Conservation (phyloP, 1,140 invertebrate species). For the Spodoptera frugiperda region DNA sequence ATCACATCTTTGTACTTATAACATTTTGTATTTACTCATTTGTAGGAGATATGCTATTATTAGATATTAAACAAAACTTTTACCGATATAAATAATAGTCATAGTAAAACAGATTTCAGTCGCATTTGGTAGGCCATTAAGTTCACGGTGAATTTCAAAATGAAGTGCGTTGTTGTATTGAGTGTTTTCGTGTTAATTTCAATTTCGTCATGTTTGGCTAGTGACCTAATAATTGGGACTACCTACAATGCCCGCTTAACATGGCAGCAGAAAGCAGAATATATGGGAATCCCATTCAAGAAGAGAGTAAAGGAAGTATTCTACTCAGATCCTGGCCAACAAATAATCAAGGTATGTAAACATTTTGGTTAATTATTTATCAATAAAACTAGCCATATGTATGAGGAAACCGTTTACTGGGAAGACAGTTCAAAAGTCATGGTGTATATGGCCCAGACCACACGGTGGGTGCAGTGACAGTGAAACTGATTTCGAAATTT, state of each 20-base stretch:
- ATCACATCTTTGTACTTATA: conserved; percentile 5
- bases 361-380: neutral
- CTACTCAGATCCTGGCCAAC: conserved; percentile 66
- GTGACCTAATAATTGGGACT: conserved; percentile 68
- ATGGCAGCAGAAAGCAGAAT: conserved; percentile 72
- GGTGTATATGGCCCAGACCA: too few species aligned
- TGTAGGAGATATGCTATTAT: neutral
- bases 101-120: neutral
- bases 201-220: conserved; percentile 62
- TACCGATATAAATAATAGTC: neutral
- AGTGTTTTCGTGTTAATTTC: conserved; percentile 58
- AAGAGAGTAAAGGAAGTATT: conserved; percentile 77
- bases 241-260: conserved; percentile 64
- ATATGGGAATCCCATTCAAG: conserved; percentile 70
- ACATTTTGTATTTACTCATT: conserved; percentile 8
- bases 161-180: conserved; percentile 63
- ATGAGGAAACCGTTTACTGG: neutral
- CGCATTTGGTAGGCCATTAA: neutral
- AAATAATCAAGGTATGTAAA: conserved; percentile 67
- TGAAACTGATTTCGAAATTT: too few species aligned
- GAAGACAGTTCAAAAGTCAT: too few species aligned
- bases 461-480: too few species aligned
- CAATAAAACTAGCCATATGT: too few species aligned
- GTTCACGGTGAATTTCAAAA: conserved; percentile 40
- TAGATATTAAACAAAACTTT: conserved; percentile 4